phyloP scores from a whole-genome alignment of 2,797 vertebrate species.

The Todus mexicanus region DNA sequence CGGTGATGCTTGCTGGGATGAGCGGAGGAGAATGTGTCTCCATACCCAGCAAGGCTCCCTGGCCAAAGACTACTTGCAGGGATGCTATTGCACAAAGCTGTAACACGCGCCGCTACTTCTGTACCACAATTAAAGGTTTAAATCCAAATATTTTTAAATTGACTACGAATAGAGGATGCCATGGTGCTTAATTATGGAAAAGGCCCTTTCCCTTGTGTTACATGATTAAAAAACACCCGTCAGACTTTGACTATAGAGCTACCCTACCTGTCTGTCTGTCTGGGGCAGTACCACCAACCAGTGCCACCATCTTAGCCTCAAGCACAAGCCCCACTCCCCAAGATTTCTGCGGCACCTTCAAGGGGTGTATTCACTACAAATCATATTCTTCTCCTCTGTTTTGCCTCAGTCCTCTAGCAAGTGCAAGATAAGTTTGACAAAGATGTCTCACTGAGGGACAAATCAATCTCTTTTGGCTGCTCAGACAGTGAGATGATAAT shows the following conservation, averaged over 20 bases:
- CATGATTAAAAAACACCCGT: rapidly evolving
- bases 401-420: background rate
- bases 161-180: background rate
- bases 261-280: background rate
- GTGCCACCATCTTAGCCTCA: background rate
- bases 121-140: background rate
- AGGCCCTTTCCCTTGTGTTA: background rate
- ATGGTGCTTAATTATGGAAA: background rate
- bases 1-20: rapidly evolving
- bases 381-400: background rate
- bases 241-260: background rate
- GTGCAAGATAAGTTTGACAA: background rate
- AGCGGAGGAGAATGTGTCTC: background rate
- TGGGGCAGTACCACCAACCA: background rate
- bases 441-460: background rate
- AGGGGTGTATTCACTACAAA: rapidly evolving
- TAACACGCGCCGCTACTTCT: rapidly evolving
- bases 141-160: background rate
- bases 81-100: background rate
- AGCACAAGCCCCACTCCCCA: background rate
- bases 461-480: background rate
- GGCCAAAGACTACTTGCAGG: background rate
- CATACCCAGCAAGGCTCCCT: background rate
- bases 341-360: background rate
- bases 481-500: background rate